Percentiles rank a stretch among this genome's conserved stretches.
Conservation (phyloP, 30 jellyfish, hydroid and myxozoan species). For the Turritopsis rubra region DNA sequence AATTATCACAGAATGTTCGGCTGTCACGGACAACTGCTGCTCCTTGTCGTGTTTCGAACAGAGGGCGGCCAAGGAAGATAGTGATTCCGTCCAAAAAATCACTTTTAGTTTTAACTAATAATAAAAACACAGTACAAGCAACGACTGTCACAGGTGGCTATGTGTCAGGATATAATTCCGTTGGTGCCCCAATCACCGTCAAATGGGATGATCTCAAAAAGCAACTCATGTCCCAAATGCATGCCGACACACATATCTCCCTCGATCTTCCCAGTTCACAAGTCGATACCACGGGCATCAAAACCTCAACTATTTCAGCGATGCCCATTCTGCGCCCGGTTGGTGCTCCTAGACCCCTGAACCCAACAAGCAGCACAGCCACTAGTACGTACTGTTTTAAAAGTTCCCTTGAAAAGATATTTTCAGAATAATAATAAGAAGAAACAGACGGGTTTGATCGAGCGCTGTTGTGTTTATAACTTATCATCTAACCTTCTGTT, state of each 20-base stretch:
- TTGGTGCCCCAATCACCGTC: conserved; percentile 6
- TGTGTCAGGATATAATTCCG: not conserved
- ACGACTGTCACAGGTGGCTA: not conserved
- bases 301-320: not conserved
- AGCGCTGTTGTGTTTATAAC: no score
- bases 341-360: not conserved
- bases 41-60: not conserved
- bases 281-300: not conserved
- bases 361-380: not conserved
- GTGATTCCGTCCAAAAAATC: not conserved
- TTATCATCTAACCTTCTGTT: no score
- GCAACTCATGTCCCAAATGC: conserved; percentile 32
- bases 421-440: no score
- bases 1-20: not conserved
- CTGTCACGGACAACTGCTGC: not conserved
- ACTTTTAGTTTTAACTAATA: not conserved
- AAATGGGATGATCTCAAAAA: conserved; percentile 20
- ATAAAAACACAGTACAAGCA: not conserved
- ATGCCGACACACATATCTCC: not conserved
- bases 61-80: conserved; percentile 25
- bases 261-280: not conserved
- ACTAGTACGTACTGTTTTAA: not conserved
- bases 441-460: no score
- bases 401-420: not conserved
- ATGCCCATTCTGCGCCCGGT: conserved; percentile 4